phyloP scores from a whole-genome alignment of 2,113 vertebrate species.

The Vulpes ferrilata region DNA sequence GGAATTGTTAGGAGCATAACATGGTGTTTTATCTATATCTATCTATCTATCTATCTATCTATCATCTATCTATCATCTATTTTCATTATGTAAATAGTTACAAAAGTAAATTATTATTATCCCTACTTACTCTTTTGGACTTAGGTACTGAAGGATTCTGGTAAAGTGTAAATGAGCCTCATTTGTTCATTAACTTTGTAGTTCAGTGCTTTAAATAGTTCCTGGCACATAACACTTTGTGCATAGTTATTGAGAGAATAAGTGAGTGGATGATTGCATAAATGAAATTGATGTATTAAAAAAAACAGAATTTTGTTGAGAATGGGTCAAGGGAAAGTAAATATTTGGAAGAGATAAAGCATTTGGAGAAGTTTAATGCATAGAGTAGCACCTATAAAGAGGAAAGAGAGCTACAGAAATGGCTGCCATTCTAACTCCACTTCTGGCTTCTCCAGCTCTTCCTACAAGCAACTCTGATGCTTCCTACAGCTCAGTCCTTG shows the following conservation, averaged over 20 bases:
- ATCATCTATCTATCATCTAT: not conserved
- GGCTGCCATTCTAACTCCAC: not conserved
- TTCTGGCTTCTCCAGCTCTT: not conserved
- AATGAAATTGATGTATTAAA: not conserved
- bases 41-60: not conserved
- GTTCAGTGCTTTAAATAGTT: not conserved
- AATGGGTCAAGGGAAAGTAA: not conserved
- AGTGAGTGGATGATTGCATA: not conserved
- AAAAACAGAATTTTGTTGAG: not conserved
- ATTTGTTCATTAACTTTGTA: not conserved
- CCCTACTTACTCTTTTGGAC: not conserved
- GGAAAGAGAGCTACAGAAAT: not conserved
- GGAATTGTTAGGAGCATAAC: not conserved
- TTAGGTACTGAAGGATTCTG: not conserved
- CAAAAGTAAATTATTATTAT: not conserved
- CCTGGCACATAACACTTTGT: not conserved
- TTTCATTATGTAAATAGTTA: not conserved
- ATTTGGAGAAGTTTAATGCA: not conserved
- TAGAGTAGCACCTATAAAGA: not conserved
- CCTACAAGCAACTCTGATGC: not conserved
- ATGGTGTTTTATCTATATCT: not conserved
- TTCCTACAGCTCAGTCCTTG: not conserved
- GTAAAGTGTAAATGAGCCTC: not conserved
- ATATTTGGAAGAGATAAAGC: not conserved
- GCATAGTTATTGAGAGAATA: not conserved